A percentile compares a stretch with the other conserved stretches of the same genome.
Evolutionary conservation across 2,797 vertebrate genomes (phyloP).

Genomic region (Euphonia xanthogaster): DNA sequence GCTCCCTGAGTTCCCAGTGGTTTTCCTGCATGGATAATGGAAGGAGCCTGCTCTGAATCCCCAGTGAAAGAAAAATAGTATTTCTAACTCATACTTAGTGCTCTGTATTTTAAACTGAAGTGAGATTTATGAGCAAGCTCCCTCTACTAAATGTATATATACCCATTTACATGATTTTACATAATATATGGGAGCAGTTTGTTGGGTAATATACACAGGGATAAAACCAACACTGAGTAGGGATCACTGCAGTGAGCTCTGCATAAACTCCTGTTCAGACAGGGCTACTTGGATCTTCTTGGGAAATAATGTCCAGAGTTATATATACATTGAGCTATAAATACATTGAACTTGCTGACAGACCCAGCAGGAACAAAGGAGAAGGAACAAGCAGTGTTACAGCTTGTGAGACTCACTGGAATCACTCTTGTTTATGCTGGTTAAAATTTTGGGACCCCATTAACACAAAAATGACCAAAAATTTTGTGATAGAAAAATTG

Average conservation of each 20-base stretch:
- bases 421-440: background rate
- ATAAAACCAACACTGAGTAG: background rate
- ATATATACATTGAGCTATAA: background rate
- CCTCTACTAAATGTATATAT: background rate
- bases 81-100: background rate
- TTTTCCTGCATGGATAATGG: background rate
- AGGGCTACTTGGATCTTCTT: background rate
- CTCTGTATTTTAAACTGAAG: background rate
- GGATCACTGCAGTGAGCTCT: background rate
- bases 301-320: background rate
- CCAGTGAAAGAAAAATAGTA: background rate
- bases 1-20: background rate
- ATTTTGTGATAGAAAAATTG: background rate
- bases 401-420: background rate
- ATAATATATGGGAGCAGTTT: background rate
- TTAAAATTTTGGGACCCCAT: background rate
- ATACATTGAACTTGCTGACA: background rate
- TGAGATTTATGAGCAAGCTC: background rate
- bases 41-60: background rate
- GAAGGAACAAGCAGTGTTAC: background rate
- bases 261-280: background rate
- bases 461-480: background rate
- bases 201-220: background rate
- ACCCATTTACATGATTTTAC: background rate
- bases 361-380: background rate